Evolutionary conservation across 1,140 invertebrate species (phyloP), one percentile per base, ranked within the genome.

Genomic region (Bombus difficillimus): DNA sequence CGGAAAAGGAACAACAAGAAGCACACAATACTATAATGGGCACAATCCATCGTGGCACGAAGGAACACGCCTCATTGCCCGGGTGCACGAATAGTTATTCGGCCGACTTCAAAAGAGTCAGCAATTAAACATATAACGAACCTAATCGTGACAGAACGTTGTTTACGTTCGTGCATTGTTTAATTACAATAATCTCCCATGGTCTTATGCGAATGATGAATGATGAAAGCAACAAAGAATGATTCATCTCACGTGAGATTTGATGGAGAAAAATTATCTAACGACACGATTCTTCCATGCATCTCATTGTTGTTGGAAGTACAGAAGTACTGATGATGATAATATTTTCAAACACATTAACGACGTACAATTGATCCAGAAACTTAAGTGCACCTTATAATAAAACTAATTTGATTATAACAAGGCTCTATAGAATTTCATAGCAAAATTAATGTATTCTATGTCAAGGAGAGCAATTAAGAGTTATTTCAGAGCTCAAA

Each of bases 71-170:
- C 37, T 53, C 64, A 87, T 88, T 90, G 89, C 90, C 47, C 12
- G 62, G 34, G 10, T 37, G 41, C 53, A 47, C 69, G 73, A 73
- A 62, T 85, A 43, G 47, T 57, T 81, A n/a, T 8, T 22, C 37
- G 37, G 0, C 5, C 12, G 37, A 12, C 25, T 13, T 39, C 8
- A 37, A 84, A 87, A 78, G 66, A 76, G 75, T 77, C 79, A 53
- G 79, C 83, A 88, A 89, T 90, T 90, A 90, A 75, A 72, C 41
- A 68, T 68, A 71, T 83, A 89, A 89, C 80, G 76, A 86, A 79
- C 81, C 72, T 89, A 86, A 89, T 88, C 77, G 87, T 72, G 53
- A n/a, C 62, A 76, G 32, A 53, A 75, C 72, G 64, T 12, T 86
- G 78, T 88, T 88, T 89, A 81, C 47, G 57, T n/a, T 59, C 2